Evolutionary conservation across 2,113 vertebrate genomes (phyloP).

Genomic region (Eulacestoma nigropectus): DNA sequence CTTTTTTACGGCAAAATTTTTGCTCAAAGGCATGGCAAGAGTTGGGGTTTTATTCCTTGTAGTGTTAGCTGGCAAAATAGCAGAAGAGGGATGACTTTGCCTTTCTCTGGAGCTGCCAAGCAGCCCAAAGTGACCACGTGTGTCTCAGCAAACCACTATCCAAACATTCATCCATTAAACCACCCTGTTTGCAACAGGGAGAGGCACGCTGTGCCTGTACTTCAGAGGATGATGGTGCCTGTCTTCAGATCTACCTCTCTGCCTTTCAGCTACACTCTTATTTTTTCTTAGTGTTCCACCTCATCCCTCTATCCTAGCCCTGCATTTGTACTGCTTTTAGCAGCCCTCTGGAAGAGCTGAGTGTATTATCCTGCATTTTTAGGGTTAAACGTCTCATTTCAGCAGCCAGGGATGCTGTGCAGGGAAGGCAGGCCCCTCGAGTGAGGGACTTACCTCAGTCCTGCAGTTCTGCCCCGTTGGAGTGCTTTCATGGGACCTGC

Average conservation of each 20-base stretch:
- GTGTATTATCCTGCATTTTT: not conserved
- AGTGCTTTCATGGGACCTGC: not conserved
- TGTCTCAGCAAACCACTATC: not conserved
- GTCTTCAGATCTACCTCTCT: not conserved
- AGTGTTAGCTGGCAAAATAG: not conserved
- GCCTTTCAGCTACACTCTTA: not conserved
- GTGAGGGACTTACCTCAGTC: not conserved
- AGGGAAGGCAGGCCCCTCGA: not conserved
- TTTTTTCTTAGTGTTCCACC: not conserved
- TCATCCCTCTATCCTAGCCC: not conserved
- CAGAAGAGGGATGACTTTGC: not conserved
- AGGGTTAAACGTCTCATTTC: not conserved
- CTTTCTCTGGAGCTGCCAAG: not conserved
- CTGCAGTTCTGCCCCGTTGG: not conserved
- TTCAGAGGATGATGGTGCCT: not conserved
- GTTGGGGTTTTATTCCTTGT: not conserved
- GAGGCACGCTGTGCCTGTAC: too few relatives aligned
- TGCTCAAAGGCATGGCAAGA: not conserved
- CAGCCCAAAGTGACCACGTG: not conserved
- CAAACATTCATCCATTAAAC: not conserved
- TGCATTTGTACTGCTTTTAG: not conserved
- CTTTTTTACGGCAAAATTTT: not conserved
- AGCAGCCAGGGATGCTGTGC: not conserved
- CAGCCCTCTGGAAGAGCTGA: not conserved
- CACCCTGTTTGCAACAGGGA: not conserved